Evolutionary conservation across 1,140 invertebrate species (phyloP).

Genomic region (Hormaphis cornu): DNA sequence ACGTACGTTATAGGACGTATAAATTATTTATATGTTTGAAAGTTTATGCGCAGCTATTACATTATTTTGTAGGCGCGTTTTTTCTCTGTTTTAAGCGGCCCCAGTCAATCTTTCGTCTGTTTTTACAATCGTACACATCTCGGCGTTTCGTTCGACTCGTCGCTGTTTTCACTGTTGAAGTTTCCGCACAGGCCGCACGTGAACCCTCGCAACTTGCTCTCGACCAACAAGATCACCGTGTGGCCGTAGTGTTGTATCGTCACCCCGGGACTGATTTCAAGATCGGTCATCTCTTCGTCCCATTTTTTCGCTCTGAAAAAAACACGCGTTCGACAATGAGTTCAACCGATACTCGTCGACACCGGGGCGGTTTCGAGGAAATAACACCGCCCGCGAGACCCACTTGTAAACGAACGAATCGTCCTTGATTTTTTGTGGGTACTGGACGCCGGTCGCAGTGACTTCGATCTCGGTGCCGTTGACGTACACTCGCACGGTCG

Average conservation of each 20-base stretch:
- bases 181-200: slow-evolving; percentile 40
- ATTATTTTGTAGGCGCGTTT: too few relatives aligned
- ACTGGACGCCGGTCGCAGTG: not conserved
- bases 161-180: slow-evolving; percentile 39
- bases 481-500: not conserved
- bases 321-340: not conserved
- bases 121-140: slow-evolving; percentile 9
- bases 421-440: not conserved
- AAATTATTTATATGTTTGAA: too few relatives aligned
- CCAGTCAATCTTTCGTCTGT: too few relatives aligned
- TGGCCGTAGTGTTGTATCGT: slow-evolving; percentile 38
- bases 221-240: slow-evolving; percentile 38
- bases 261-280: slow-evolving; percentile 37
- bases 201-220: slow-evolving; percentile 37
- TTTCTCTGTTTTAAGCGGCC: too few relatives aligned
- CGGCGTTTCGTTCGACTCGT: slow-evolving; percentile 33
- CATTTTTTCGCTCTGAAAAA: slow-evolving; percentile 32
- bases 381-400: too few relatives aligned
- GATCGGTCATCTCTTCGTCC: slow-evolving; percentile 36
- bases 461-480: slow-evolving; percentile 15
- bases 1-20: too few relatives aligned
- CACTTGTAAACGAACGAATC: slow-evolving; percentile 15
- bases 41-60: too few relatives aligned
- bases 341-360: not conserved
- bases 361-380: not conserved